phyloP scores from a whole-genome alignment of 2,797 vertebrate genomes.

The Rachycentron canadum region DNA sequence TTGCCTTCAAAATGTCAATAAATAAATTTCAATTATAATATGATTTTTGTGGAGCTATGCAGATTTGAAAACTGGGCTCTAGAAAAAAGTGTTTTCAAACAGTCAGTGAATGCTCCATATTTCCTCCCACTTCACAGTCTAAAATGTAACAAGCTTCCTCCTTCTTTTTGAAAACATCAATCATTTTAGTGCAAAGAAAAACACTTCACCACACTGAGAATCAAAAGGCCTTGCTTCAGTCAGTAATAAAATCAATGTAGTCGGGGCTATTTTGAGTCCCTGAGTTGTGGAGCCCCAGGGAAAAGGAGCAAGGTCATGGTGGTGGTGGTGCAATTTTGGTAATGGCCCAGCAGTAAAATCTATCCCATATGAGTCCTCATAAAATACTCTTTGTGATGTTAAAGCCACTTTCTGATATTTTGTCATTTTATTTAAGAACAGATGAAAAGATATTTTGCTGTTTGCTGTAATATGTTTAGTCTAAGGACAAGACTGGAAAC shows the following conservation, averaged over 20 bases:
- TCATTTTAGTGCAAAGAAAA: conserved; percentile 45
- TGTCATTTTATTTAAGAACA: neutral
- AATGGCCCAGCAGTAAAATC: neutral
- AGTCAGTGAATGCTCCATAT: conserved; percentile 16
- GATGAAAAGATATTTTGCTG: neutral
- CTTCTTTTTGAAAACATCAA: conserved; percentile 41
- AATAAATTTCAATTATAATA: neutral
- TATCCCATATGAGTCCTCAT: conserved; percentile 4
- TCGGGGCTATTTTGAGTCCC: conserved; percentile 37
- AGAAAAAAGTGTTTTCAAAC: conserved; percentile 4
- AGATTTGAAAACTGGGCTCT: conserved; percentile 15
- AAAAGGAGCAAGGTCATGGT: neutral
- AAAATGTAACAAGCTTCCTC: neutral
- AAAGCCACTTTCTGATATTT: neutral
- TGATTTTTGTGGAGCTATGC: conserved; percentile 1
- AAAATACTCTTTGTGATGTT: neutral
- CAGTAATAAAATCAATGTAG: conserved; percentile 54
- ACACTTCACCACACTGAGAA: conserved; percentile 23
- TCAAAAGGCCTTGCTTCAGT: conserved; percentile 31
- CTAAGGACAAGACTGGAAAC: neutral
- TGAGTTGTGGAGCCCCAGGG: conserved; percentile 26
- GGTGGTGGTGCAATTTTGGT: conserved; percentile 11
- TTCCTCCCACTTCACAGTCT: conserved; percentile 16
- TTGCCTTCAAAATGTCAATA: neutral
- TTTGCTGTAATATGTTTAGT: neutral